phyloP scores from a whole-genome alignment of 2,888 invertebrate genomes.

The Cynaeus angustus region DNA sequence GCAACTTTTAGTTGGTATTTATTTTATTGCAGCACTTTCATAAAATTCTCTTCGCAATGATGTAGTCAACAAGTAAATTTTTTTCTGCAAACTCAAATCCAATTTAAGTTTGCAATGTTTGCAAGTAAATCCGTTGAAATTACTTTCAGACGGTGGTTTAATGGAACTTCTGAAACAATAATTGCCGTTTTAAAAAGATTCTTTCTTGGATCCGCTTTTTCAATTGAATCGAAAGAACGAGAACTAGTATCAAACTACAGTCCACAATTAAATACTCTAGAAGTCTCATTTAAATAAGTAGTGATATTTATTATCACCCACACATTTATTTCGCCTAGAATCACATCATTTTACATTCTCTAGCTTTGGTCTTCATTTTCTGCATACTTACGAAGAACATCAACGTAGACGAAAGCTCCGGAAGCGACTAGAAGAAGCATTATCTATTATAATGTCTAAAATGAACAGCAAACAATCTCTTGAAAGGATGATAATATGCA shows the following conservation, averaged over 20 bases:
- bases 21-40: no score
- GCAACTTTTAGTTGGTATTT: no score
- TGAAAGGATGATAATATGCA: conserved; percentile 9
- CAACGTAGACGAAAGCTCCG: neutral
- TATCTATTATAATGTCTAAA: conserved; percentile 24
- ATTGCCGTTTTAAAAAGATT: neutral
- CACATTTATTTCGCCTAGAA: no score
- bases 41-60: neutral
- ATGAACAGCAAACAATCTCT: conserved; percentile 10
- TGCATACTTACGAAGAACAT: conserved; percentile 7
- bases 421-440: conserved; percentile 8
- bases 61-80: neutral
- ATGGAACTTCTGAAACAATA: neutral
- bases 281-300: no score
- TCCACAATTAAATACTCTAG: no score
- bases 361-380: neutral
- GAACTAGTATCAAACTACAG: no score
- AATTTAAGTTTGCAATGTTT: conserved; percentile 1
- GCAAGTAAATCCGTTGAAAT: neutral
- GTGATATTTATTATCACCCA: no score
- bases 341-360: no score
- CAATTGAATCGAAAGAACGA: neutral
- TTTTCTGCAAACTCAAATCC: neutral
- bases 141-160: neutral
- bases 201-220: neutral